Conservation (phyloP, 1,140 invertebrate species). For the Bombus confusus region DNA sequence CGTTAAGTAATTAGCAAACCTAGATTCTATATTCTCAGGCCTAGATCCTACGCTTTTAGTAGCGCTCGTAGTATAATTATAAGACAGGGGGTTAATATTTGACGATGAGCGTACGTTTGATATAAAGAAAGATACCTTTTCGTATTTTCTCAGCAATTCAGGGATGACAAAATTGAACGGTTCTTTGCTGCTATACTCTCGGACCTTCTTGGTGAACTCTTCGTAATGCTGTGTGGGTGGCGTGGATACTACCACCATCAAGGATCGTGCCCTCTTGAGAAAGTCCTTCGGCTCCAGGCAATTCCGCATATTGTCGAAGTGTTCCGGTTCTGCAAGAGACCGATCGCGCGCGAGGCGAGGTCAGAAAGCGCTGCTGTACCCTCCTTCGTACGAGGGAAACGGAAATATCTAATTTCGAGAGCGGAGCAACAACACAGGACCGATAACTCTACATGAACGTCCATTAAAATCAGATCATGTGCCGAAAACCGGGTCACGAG, state of each 20-base stretch:
- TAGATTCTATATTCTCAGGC: not conserved
- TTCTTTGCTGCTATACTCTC: slow-evolving; percentile 87
- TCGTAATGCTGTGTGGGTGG: slow-evolving; percentile 89
- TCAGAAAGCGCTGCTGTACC: not conserved
- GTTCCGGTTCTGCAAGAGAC: slow-evolving; percentile 82
- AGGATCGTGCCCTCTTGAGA: slow-evolving; percentile 88
- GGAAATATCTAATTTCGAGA: slow-evolving; percentile 15
- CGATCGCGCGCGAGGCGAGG: not conserved
- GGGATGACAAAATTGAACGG: slow-evolving; percentile 90
- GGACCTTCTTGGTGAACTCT: slow-evolving; percentile 90
- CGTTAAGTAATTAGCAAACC: not conserved
- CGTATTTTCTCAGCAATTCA: slow-evolving; percentile 85
- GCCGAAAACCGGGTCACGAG: slow-evolving; percentile 44
- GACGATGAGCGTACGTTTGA: too few relatives aligned
- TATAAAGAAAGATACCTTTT: slow-evolving; percentile 70
- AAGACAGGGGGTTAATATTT: not conserved
- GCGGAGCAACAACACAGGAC: not conserved
- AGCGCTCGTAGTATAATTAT: not conserved
- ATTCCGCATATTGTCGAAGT: slow-evolving; percentile 83
- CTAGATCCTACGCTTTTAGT: not conserved
- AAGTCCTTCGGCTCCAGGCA: slow-evolving; percentile 87
- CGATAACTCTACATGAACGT: not conserved
- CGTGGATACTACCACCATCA: slow-evolving; percentile 93
- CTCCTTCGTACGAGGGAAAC: not conserved
- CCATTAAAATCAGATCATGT: slow-evolving; percentile 31